Percentiles rank a stretch among this genome's conserved stretches.
These are phyloP conservation scores for Mythimna lalbum DNA, from an alignment of 2,888 invertebrate genomes.

Conservation along the genomic window DNA sequence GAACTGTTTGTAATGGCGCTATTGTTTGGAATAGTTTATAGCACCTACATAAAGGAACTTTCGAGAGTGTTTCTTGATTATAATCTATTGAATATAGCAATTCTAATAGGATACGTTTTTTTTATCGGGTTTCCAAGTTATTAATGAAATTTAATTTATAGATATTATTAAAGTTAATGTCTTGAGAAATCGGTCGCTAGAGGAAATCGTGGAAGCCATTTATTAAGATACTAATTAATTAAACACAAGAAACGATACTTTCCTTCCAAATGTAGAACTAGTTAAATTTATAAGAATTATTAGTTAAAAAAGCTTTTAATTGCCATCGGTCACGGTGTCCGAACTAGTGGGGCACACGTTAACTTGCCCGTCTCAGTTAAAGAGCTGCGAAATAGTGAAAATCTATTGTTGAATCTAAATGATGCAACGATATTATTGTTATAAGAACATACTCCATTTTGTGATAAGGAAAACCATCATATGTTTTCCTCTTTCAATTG, in stretches of 20 bases:
- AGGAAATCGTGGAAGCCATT: constrained; percentile 5
- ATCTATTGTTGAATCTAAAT: constrained; percentile 73
- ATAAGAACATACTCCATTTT: not conserved
- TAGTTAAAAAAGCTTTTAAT: constrained; percentile 71
- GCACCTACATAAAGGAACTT: constrained; percentile 1
- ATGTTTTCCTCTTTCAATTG: not conserved
- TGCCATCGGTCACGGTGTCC: constrained; percentile 75
- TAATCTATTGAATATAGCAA: constrained; percentile 13
- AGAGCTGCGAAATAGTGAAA: constrained; percentile 71
- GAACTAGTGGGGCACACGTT: constrained; percentile 77
- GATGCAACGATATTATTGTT: constrained; percentile 66
- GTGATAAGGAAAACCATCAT: not conserved
- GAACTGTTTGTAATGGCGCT: constrained; percentile 21
- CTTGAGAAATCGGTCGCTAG: constrained; percentile 1
- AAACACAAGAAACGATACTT: constrained; percentile 41
- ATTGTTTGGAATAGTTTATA: constrained; percentile 32
- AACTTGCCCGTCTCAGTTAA: constrained; percentile 71
- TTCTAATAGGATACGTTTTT: not conserved
- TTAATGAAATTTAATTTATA: not conserved
- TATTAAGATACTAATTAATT: constrained; percentile 22
- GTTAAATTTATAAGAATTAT: constrained; percentile 44
- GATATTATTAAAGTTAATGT: not conserved
- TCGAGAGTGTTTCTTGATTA: constrained; percentile 27
- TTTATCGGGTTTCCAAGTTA: not conserved
- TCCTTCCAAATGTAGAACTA: constrained; percentile 37